Percentiles rank a stretch among this genome's conserved stretches.
These are phyloP conservation scores for Macaria notata DNA, from an alignment of 2,888 invertebrate genomes.

Conservation along the genomic window DNA sequence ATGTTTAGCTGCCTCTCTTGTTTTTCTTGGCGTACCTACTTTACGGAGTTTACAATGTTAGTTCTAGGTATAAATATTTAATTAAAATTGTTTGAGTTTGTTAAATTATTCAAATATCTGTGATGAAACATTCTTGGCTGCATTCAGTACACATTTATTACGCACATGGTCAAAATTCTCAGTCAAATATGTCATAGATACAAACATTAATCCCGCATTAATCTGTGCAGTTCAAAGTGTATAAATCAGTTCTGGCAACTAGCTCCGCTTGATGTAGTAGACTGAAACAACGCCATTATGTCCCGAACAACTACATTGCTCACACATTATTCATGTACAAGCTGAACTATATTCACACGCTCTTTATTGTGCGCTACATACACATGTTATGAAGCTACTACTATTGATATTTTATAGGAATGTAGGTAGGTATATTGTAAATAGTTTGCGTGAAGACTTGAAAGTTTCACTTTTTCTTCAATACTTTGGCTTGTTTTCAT, in stretches of 20 bases:
- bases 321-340: constrained; percentile 27
- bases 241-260: constrained; percentile 26
- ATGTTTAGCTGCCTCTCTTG: constrained; percentile 68
- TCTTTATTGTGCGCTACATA: constrained; percentile 53
- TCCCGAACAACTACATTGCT: constrained; percentile 60
- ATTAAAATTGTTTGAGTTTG: no score
- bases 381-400: neutral
- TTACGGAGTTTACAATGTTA: constrained; percentile 1
- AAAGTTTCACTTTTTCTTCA: no score
- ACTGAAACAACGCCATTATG: constrained; percentile 65
- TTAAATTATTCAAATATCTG: no score
- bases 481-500: no score
- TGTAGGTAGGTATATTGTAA: no score
- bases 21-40: constrained; percentile 50
- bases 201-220: neutral
- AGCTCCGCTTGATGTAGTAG: constrained; percentile 39
- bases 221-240: constrained; percentile 15
- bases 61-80: neutral
- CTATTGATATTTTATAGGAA: no score
- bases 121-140: no score
- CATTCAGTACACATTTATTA: no score
- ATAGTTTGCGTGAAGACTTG: no score
- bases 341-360: constrained; percentile 41
- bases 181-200: no score
- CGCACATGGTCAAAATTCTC: no score